Percentiles rank a stretch among this genome's conserved stretches.
phyloP scores from a whole-genome alignment of 30 jellyfish, hydroid and myxozoan species.

The Aurelia coerulea region DNA sequence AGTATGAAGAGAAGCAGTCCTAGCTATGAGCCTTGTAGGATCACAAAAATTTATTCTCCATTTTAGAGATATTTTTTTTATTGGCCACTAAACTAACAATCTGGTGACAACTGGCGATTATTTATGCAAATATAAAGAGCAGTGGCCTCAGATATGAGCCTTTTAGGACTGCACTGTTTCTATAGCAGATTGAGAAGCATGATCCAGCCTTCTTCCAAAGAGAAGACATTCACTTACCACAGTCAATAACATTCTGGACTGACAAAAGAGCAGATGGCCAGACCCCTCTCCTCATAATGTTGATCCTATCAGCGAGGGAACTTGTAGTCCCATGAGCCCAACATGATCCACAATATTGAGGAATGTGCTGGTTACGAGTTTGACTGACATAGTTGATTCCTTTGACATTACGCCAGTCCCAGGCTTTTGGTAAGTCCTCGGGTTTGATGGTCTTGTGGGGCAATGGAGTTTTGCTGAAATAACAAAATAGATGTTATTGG shows the following conservation, averaged over 20 bases:
- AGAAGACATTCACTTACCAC: conserved; percentile 67
- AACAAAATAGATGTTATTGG: not conserved
- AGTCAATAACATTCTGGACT: conserved; percentile 91
- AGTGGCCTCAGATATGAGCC: no score
- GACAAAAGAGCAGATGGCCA: conserved; percentile 95
- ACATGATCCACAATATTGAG: conserved; percentile 96
- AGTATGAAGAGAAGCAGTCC: no score
- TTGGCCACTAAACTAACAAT: no score
- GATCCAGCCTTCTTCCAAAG: no score
- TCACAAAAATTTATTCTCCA: no score
- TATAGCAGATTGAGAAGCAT: no score
- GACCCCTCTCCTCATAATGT: conserved; percentile 81
- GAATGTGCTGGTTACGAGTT: conserved; percentile 89
- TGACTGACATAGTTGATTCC: conserved; percentile 78
- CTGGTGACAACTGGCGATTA: no score
- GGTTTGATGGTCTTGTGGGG: conserved; percentile 76
- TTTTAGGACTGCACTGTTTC: no score
- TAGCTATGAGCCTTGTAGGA: no score
- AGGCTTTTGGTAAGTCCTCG: conserved; percentile 66
- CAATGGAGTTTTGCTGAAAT: conserved; percentile 40
- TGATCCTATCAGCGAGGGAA: conserved; percentile 93
- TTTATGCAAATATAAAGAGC: no score
- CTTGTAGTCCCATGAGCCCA: conserved; percentile 98
- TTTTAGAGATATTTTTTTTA: no score
- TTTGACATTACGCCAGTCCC: conserved; percentile 91